Evolutionary conservation across 1,140 invertebrate species (phyloP).

Genomic region (Gyrodactylus bullatarudis): DNA sequence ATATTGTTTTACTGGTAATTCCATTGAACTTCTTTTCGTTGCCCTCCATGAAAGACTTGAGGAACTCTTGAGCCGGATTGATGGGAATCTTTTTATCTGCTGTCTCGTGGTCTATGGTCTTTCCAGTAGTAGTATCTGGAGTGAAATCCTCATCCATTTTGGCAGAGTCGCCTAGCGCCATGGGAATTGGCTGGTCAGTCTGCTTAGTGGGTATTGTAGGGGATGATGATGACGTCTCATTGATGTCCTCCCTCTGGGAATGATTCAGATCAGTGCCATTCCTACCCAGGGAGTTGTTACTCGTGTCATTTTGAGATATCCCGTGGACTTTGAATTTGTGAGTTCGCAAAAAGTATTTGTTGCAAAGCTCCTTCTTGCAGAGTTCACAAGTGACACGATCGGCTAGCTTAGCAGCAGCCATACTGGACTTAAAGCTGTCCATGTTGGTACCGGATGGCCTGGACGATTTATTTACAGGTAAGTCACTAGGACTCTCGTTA

Average conservation of each 20-base stretch:
- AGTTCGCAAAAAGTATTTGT: conserved; percentile 97
- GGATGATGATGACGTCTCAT: too few species aligned
- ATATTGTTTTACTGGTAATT: not conserved
- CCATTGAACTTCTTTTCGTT: not conserved
- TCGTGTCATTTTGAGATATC: conserved; percentile 23
- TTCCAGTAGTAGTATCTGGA: not conserved
- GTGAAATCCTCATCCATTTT: not conserved
- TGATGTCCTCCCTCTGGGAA: not conserved
- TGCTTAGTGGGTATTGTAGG: too few species aligned
- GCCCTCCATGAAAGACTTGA: not conserved
- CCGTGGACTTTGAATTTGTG: conserved; percentile 98
- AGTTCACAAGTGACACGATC: conserved; percentile 32
- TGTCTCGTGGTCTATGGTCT: not conserved
- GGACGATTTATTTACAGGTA: not conserved
- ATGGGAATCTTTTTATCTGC: not conserved
- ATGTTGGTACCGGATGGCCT: not conserved
- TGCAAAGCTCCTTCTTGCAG: conserved; percentile 34
- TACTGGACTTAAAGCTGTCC: conserved; percentile 10
- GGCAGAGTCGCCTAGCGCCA: not conserved
- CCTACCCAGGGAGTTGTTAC: not conserved
- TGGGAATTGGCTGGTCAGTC: too few species aligned
- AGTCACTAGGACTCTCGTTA: too few species aligned
- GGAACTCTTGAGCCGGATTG: not conserved
- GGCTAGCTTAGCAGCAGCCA: conserved; percentile 22
- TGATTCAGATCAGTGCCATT: not conserved